These are phyloP conservation scores for Isoperla grammatica DNA, from an alignment of 2,888 invertebrate genomes.

Conservation along the genomic window DNA sequence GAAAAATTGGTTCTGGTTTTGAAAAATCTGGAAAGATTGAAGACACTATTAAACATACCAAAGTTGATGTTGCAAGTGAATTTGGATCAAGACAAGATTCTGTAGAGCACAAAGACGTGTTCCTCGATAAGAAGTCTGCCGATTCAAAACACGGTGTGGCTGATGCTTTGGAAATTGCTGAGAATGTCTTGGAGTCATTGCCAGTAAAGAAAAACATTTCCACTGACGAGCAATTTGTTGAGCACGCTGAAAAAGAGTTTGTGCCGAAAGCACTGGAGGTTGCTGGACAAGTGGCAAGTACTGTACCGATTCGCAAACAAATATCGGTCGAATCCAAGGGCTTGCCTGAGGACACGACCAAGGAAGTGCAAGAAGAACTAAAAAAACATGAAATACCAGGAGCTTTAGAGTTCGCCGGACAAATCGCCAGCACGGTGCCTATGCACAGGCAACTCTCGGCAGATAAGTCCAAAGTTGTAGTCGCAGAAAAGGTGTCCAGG, in stretches of 20 bases:
- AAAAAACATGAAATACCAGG: conserved; percentile 19
- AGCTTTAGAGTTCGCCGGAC: neutral
- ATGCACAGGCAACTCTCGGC: neutral
- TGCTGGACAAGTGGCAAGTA: conserved; percentile 1
- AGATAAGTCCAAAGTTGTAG: too few relatives aligned
- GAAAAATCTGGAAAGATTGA: neutral
- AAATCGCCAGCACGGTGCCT: neutral
- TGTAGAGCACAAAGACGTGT: neutral
- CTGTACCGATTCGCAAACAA: neutral
- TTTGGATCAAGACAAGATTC: neutral
- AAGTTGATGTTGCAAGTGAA: too few relatives aligned
- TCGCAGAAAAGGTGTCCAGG: too few relatives aligned
- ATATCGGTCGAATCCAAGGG: neutral
- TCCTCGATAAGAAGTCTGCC: neutral
- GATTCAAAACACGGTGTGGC: conserved; percentile 7
- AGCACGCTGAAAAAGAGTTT: conserved; percentile 19
- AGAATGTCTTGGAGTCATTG: neutral
- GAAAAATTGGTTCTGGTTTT: neutral
- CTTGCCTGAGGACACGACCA: neutral
- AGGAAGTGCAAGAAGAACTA: conserved; percentile 19
- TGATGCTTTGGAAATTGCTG: conserved; percentile 9
- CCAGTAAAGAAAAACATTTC: neutral
- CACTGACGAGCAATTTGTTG: conserved; percentile 19
- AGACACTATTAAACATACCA: neutral
- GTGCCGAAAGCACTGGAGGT: conserved; percentile 12